Base-by-base conservation (phyloP, 2,113 vertebrate species). In the Perognathus longimembris region DNA sequence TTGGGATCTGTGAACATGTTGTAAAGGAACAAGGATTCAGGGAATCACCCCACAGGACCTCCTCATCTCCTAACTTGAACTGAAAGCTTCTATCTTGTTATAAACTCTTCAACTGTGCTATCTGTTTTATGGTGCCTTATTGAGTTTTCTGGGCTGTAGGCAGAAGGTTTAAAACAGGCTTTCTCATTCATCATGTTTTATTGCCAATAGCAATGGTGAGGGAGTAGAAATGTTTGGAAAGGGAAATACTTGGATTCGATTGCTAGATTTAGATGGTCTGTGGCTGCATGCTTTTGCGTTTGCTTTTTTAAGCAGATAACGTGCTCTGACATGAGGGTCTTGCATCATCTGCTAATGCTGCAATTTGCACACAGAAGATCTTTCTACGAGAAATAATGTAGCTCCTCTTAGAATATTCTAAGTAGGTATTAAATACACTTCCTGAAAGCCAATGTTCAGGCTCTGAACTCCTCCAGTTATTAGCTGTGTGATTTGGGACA, bases 51-150 rank as follows among this genome's bases (percentile, higher is more conserved):
- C 78, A 80, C 57, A 95, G 77, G 83, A 42, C 40, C 73, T 54
- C 18, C 92, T 95, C 94, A 70, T 90, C 86, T 95, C 30, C 21
- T 86, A 87, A 92, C 54, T 36, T 83, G 63, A 90, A 94, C 79
- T 77, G 63, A 90, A 95, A 90, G 67, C 67, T 73, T 86, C 67
- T 96, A 3, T 93, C 71, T 92, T 94, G 76, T 93, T 89, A 78
- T 69, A 77, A 82, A 75, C 54, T 80, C 82, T 89, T 95, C 90
- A 94, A 71, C 78, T 79, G 36, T 80, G 32, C 66, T 89, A 40
- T 88, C 73, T 85, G 20, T 90, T 94, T 92, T 90, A 89, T 92
- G 59, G 28, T 34, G 8, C 8, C 69, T 91, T 83, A 38, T 28
- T 89, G 88, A 89, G 26, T 95, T 94, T 86, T 88, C 88, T 38